These are phyloP conservation scores for Scaptomyza cyrtandrae DNA, from an alignment of 2,888 invertebrate genomes.

Conservation along the genomic window DNA sequence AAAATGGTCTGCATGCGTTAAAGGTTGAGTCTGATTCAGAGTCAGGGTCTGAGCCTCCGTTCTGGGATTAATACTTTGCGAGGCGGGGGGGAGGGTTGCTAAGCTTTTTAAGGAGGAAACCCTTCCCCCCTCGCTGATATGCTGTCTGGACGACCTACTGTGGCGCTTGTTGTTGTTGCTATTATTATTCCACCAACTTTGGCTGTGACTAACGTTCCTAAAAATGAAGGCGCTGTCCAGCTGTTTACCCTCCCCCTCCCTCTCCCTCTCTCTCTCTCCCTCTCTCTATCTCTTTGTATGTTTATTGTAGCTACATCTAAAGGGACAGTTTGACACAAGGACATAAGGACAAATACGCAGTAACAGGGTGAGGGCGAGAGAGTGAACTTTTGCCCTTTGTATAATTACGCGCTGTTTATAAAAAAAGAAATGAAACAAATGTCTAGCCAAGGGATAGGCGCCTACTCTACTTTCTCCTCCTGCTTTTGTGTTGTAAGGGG, in stretches of 20 bases:
- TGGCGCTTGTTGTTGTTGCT: slow-evolving; percentile 2
- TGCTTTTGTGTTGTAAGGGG: neutral
- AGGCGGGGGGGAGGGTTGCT: neutral
- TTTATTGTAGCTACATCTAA: slow-evolving; percentile 1
- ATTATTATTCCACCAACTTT: slow-evolving; percentile 4
- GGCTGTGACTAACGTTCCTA: slow-evolving; percentile 32
- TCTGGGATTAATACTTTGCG: neutral
- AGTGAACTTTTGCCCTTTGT: slow-evolving; percentile 22
- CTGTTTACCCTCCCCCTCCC: too few relatives aligned
- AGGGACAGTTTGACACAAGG: slow-evolving; percentile 21
- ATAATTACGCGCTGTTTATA: slow-evolving; percentile 14
- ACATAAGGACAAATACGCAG: slow-evolving; percentile 33
- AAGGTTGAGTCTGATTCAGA: slow-evolving; percentile 20
- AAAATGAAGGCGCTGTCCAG: too few relatives aligned
- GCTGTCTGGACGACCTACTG: slow-evolving; percentile 36
- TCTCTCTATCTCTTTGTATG: slow-evolving; percentile 1
- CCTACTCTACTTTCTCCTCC: neutral
- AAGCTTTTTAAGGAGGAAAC: neutral
- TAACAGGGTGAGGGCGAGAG: neutral
- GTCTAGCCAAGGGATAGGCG: slow-evolving; percentile 45
- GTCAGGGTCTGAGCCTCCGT: neutral
- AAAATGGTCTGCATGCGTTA: slow-evolving; percentile 53
- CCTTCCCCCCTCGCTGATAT: too few relatives aligned
- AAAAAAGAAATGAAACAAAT: slow-evolving; percentile 7
- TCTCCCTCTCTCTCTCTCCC: too few relatives aligned